phyloP scores from a whole-genome alignment of 2,113 vertebrate genomes.

The Nansenia antarctica region DNA sequence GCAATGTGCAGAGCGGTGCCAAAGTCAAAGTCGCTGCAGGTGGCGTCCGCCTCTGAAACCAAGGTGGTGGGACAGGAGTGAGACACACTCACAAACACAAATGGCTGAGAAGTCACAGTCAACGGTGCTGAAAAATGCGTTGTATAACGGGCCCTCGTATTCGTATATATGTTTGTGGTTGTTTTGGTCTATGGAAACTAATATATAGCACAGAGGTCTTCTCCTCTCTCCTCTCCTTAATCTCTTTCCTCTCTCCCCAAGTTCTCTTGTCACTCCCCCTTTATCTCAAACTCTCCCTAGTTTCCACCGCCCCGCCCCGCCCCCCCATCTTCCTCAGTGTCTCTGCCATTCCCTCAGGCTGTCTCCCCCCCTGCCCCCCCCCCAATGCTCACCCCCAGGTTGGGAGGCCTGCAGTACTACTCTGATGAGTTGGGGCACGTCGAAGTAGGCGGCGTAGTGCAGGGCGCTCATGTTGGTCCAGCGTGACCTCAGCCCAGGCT shows the following conservation, averaged over 20 bases:
- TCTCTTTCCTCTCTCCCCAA: background rate
- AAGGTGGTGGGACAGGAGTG: too few relatives aligned
- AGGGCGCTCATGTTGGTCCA: constrained; percentile 99
- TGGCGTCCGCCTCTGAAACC: constrained; percentile 90
- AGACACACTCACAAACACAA: too few relatives aligned
- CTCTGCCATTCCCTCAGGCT: background rate
- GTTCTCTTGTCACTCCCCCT: background rate
- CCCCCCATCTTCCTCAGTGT: background rate
- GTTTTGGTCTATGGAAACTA: too few relatives aligned
- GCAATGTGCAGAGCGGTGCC: constrained; percentile 96
- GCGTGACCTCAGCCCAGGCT: constrained; percentile 87
- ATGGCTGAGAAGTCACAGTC: too few relatives aligned
- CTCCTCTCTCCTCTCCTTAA: background rate
- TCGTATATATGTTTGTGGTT: too few relatives aligned
- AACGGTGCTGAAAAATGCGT: too few relatives aligned
- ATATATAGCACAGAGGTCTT: too few relatives aligned
- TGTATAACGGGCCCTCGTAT: too few relatives aligned
- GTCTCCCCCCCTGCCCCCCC: background rate
- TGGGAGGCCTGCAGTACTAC: constrained; percentile 88
- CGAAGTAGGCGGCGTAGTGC: constrained; percentile 97
- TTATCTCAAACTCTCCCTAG: background rate
- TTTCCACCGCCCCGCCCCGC: too few relatives aligned
- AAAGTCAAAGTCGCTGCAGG: constrained; percentile 97
- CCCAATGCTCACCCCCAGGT: constrained; percentile 82
- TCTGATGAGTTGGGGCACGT: constrained; percentile 90